Evolutionary conservation across 1,140 invertebrate species (phyloP), one percentile per base, ranked within the genome.

Genomic region (Nymphalis io): DNA sequence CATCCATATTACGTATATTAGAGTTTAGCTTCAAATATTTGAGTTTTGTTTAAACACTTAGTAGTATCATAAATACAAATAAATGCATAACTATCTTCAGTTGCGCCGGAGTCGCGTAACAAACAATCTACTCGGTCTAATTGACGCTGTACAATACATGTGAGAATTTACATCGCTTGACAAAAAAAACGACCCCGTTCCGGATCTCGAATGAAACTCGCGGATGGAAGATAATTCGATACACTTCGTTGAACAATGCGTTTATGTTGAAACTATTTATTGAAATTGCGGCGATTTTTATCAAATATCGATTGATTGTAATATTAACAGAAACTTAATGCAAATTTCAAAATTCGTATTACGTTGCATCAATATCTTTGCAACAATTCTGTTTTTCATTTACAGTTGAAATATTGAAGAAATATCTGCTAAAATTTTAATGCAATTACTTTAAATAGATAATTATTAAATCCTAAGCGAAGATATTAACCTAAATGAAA

Each of bases 141-240:
- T 63, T 63, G 48, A 18, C 48, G 48, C 48, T 5, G 10, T 8
- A 60, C 59, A 60, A 61, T 55, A 63, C 60, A 51, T 33, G 48
- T 63, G 61, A 63, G 33, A 63, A 55, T 55, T 63, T 51, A 51
- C 60, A 51, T 27, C 42, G 60, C 15, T 13, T 18, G 23, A 38
- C 27, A 63, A 63, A 63, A n/a, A 60, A 63, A 53, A 18, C 61
- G 61, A 1, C 48, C 61, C 61, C 61, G 61, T 40, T 39, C 51
- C 61, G 46, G 61, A 39, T 53, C 61, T 63, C 46, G 48, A 63
- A 53, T 40, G 46, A 63, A 63, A 51, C 33, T 27, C 20, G 20
- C 16, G 48, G 40, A 44, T 16, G 51, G 20, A 55, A 27, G 51
- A 55, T 55, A 55, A 55, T 55, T 55, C 51, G 51, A 55, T 27